These are phyloP conservation scores for Chitala chitala DNA, from an alignment of 2,113 vertebrate species.

Conservation along the genomic window DNA sequence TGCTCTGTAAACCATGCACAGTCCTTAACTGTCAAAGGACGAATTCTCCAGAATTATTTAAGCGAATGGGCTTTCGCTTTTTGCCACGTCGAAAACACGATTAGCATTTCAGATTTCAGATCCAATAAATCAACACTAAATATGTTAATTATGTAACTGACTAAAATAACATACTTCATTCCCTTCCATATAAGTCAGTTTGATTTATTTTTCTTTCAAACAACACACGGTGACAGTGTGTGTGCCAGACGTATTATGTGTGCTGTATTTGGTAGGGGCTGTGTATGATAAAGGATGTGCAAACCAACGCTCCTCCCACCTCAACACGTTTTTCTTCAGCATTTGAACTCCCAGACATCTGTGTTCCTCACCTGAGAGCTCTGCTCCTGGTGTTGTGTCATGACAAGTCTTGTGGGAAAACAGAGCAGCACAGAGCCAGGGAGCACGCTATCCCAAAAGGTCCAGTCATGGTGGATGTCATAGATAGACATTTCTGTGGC, in stretches of 20 bases:
- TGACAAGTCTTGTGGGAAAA: neutral
- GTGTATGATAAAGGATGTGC: neutral
- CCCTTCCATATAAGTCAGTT: neutral
- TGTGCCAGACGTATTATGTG: neutral
- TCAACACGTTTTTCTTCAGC: neutral
- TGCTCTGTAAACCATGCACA: slow-evolving; percentile 16
- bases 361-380: slow-evolving; percentile 1
- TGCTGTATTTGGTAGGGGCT: neutral
- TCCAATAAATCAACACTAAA: neutral
- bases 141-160: slow-evolving; percentile 3
- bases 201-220: neutral
- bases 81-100: neutral
- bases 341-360: slow-evolving; percentile 8
- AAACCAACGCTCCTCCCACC: neutral
- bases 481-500: too few species aligned
- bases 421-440: neutral
- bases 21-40: neutral
- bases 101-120: neutral
- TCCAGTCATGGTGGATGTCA: too few species aligned
- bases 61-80: neutral
- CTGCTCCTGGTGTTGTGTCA: neutral
- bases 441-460: too few species aligned
- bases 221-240: neutral
- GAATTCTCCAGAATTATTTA: neutral
- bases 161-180: neutral